Evolutionary conservation across 2,797 vertebrate species (phyloP).

Genomic region (Hydrolagus colliei): DNA sequence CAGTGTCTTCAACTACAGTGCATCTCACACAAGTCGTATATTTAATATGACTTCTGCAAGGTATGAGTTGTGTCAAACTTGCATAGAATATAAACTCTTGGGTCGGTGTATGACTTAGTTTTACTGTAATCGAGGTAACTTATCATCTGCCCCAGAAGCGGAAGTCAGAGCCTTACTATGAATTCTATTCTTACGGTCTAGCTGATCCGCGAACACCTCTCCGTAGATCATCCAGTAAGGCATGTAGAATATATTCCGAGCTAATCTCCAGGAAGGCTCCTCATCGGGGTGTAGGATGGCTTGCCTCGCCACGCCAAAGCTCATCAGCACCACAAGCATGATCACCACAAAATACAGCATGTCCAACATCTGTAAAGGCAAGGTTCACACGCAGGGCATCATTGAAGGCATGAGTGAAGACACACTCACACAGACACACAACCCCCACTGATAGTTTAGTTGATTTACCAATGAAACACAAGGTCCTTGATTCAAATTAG

Average conservation of each 20-base stretch:
- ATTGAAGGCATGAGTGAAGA: too few relatives aligned
- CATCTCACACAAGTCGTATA: too few relatives aligned
- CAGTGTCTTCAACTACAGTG: too few relatives aligned
- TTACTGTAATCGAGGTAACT: constrained; percentile 34
- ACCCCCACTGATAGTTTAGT: too few relatives aligned
- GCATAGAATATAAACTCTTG: too few relatives aligned
- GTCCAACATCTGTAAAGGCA: constrained; percentile 82
- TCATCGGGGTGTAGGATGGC: constrained; percentile 96
- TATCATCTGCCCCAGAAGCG: constrained; percentile 85
- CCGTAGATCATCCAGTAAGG: constrained; percentile 99
- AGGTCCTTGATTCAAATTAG: too few relatives aligned
- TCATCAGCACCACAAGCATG: constrained; percentile 98
- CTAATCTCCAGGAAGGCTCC: constrained; percentile 92
- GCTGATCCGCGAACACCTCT: constrained; percentile 99
- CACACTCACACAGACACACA: too few relatives aligned
- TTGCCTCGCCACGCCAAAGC: constrained; percentile 92
- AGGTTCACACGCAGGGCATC: too few relatives aligned
- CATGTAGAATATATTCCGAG: constrained; percentile 99
- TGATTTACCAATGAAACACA: too few relatives aligned
- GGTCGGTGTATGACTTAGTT: too few relatives aligned
- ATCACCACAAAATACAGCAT: constrained; percentile 99
- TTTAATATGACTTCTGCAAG: too few relatives aligned
- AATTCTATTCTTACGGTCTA: constrained; percentile 99
- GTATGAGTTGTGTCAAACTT: too few relatives aligned
- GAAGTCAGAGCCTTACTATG: constrained; percentile 98